Percentiles rank a stretch among this genome's conserved stretches.
Conservation (phyloP, 2,113 vertebrate species). For the Gymnocephalus cernua region DNA sequence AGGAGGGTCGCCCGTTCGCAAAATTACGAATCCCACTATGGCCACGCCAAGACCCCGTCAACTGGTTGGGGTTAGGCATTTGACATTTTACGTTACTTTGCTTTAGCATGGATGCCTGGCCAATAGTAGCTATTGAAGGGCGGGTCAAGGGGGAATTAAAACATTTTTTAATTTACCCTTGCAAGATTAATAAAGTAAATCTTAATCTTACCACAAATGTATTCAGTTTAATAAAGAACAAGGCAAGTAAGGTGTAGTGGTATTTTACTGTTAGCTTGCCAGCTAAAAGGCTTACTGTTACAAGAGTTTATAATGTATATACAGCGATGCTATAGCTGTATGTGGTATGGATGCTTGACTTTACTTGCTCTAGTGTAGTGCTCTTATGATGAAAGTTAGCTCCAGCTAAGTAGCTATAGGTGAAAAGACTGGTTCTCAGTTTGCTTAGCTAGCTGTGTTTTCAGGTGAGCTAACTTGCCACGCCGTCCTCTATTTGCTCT, state of each 20-base stretch:
- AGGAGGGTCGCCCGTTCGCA: too few species aligned
- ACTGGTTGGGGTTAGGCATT: too few species aligned
- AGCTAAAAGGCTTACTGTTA: neutral
- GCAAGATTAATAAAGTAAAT: constrained; percentile 17
- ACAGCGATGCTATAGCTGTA: neutral
- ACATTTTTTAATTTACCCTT: too few species aligned
- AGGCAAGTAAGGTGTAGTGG: neutral
- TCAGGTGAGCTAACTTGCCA: neutral
- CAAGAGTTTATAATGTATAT: neutral
- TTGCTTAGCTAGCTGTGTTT: neutral
- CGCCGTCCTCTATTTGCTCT: neutral
- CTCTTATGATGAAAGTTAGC: neutral
- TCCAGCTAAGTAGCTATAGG: neutral
- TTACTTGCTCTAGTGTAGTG: too few species aligned
- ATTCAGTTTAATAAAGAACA: neutral
- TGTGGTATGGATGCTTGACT: neutral
- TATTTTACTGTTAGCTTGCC: neutral
- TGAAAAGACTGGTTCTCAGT: neutral
- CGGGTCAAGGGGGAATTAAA: too few species aligned
- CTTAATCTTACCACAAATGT: too few species aligned
- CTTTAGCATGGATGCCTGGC: too few species aligned
- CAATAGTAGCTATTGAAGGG: too few species aligned
- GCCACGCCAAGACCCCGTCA: too few species aligned
- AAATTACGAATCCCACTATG: too few species aligned
- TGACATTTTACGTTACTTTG: too few species aligned